Conservation (phyloP, 2,113 vertebrate genomes). For the Ctenomys sociabilis region DNA sequence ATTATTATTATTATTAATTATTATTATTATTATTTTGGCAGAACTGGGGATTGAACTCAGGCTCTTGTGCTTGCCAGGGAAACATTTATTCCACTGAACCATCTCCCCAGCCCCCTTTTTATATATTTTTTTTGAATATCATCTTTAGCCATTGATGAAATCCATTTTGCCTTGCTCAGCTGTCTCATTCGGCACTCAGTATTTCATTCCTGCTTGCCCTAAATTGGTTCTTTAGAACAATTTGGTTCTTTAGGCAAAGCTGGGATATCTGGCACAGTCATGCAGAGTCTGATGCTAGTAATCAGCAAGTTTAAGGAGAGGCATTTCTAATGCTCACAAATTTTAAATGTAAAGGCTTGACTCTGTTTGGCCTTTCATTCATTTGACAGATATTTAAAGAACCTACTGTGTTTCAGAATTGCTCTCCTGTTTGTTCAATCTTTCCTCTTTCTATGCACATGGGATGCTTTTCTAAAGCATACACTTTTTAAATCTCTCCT, state of each 20-base stretch:
- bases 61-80: too few relatives aligned
- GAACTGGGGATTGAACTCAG: too few relatives aligned
- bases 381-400: not conserved
- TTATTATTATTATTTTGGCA: too few relatives aligned
- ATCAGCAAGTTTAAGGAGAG: conserved; percentile 32
- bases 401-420: not conserved
- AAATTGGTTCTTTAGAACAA: conserved; percentile 37
- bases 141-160: conserved; percentile 72
- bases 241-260: conserved; percentile 49
- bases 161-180: conserved; percentile 50
- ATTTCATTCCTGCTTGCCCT: not conserved
- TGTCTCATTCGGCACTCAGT: conserved; percentile 39
- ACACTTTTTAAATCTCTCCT: not conserved
- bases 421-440: not conserved
- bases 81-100: too few relatives aligned
- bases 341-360: not conserved
- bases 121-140: too few relatives aligned
- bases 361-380: not conserved
- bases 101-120: too few relatives aligned
- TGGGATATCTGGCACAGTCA: not conserved
- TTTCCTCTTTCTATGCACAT: not conserved
- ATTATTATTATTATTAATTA: too few relatives aligned
- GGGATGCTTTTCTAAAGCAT: not conserved
- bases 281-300: not conserved
- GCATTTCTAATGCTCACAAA: not conserved